Conservation (phyloP, 2,888 invertebrate species). For the Nebria salina region DNA sequence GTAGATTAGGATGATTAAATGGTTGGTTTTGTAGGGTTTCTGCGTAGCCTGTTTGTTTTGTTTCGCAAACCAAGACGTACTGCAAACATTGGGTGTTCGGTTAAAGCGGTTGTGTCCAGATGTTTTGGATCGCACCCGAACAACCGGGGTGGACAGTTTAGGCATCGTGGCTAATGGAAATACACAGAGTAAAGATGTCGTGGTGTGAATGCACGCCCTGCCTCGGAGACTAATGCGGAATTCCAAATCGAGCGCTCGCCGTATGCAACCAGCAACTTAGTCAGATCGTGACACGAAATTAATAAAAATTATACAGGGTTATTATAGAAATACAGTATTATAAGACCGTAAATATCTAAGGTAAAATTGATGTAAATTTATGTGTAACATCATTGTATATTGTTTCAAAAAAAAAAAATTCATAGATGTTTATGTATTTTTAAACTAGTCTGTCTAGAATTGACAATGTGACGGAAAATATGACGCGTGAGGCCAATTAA, state of each 20-base stretch:
- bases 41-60: constrained; percentile 78
- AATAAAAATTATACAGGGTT: constrained; percentile 2
- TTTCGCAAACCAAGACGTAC: constrained; percentile 80
- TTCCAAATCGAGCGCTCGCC: neutral
- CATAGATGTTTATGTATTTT: too few species aligned
- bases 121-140: constrained; percentile 54
- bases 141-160: constrained; percentile 57
- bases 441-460: too few species aligned
- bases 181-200: constrained; percentile 55
- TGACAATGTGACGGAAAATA: too few species aligned
- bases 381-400: neutral
- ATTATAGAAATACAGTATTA: neutral
- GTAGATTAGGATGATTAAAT: neutral
- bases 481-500: too few species aligned
- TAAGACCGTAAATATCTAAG: neutral
- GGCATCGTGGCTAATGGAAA: constrained; percentile 58
- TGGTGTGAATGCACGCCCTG: constrained; percentile 51
- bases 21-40: constrained; percentile 67
- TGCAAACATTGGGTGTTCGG: constrained; percentile 64
- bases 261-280: constrained; percentile 51
- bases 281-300: constrained; percentile 32
- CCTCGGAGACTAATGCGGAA: constrained; percentile 30
- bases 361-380: neutral
- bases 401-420: too few species aligned
- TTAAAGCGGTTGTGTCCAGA: constrained; percentile 61